These are phyloP conservation scores for Homarus americanus DNA, from an alignment of 1,140 invertebrate species.

Conservation along the genomic window DNA sequence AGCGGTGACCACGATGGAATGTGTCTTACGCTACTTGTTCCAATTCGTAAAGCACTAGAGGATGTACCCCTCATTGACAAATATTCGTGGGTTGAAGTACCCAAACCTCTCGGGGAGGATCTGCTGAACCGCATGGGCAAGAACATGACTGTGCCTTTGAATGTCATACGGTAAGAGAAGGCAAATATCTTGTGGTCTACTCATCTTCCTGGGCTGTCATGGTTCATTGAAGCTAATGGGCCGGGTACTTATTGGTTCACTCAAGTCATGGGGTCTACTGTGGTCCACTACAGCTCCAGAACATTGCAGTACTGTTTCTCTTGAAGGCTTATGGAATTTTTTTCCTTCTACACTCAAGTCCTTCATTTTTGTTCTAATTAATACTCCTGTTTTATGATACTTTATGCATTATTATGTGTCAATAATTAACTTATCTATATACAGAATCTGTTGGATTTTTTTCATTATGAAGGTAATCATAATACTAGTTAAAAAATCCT, in stretches of 20 bases:
- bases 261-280: neutral
- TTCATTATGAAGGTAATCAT: too few relatives aligned
- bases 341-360: neutral
- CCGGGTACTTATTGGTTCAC: neutral
- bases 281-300: neutral
- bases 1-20: slow-evolving; percentile 84
- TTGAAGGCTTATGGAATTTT: neutral
- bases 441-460: too few relatives aligned
- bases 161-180: slow-evolving; percentile 86
- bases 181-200: neutral
- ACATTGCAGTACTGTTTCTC: neutral
- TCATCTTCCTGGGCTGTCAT: neutral
- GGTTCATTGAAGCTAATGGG: neutral
- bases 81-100: slow-evolving; percentile 91
- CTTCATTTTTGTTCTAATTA: neutral
- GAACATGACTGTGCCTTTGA: slow-evolving; percentile 87
- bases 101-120: slow-evolving; percentile 84
- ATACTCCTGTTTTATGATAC: neutral
- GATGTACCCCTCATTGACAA: slow-evolving; percentile 87
- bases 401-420: neutral
- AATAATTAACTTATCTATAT: too few relatives aligned
- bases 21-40: slow-evolving; percentile 90
- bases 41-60: slow-evolving; percentile 82
- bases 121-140: slow-evolving; percentile 85
- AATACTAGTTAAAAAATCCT: too few relatives aligned